Conservation (phyloP, 2,113 vertebrate species). For the Syrmaticus mikado region DNA sequence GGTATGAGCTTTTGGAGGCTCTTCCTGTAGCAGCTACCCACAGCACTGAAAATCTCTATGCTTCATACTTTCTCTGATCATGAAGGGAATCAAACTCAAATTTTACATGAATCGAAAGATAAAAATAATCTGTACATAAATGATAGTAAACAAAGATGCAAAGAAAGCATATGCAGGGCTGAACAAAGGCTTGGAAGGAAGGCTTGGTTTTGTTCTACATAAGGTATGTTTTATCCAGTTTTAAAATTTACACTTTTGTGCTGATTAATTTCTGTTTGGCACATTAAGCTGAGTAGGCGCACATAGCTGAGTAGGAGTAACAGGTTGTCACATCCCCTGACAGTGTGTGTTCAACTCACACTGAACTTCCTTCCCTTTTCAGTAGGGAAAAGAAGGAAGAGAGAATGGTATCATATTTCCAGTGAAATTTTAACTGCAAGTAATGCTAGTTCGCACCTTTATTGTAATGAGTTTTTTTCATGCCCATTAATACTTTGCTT, state of each 20-base stretch:
- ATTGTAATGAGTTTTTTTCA: accelerated
- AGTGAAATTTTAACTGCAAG: neutral
- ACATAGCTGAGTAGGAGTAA: neutral
- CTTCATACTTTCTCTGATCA: neutral
- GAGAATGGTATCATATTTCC: neutral
- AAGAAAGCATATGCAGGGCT: neutral
- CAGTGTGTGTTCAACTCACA: neutral
- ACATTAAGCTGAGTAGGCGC: neutral
- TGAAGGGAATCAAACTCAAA: neutral
- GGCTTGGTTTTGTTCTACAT: neutral
- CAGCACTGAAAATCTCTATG: neutral
- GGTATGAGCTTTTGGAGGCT: neutral
- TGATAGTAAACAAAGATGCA: neutral
- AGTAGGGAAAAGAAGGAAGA: neutral
- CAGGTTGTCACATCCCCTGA: neutral
- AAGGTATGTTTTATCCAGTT: neutral
- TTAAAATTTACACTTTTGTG: neutral
- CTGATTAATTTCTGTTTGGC: accelerated
- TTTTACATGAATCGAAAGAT: neutral
- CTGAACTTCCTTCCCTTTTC: neutral
- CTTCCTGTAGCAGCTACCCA: neutral
- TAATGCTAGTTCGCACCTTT: neutral
- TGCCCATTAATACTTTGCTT: neutral
- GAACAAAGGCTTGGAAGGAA: neutral
- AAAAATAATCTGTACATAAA: neutral